These are phyloP conservation scores for Oreochromis mossambicus DNA, from an alignment of 2,797 vertebrate species.

Conservation along the genomic window DNA sequence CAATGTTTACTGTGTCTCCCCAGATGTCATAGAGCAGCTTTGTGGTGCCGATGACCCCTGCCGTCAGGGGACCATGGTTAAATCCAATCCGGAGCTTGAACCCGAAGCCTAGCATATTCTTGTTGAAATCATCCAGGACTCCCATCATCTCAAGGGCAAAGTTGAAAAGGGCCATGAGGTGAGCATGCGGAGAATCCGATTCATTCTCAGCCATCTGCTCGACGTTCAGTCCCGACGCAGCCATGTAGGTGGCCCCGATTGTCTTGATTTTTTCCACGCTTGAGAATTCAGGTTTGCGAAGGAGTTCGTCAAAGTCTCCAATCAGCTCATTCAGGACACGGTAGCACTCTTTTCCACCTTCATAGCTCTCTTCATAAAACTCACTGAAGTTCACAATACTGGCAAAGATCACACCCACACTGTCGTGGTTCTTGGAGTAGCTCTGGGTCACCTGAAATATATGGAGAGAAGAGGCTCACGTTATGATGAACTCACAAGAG, in stretches of 20 bases:
- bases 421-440: slow-evolving; percentile 98
- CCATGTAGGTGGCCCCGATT: slow-evolving; percentile 99
- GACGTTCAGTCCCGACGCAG: slow-evolving; percentile 89
- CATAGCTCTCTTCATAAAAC: slow-evolving; percentile 98
- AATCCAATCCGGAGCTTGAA: slow-evolving; percentile 96
- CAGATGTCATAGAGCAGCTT: slow-evolving; percentile 98
- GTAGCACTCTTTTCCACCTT: slow-evolving; percentile 98
- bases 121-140: slow-evolving; percentile 98
- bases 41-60: slow-evolving; percentile 96
- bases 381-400: slow-evolving; percentile 99
- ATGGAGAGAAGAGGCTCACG: background rate
- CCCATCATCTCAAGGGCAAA: slow-evolving; percentile 98
- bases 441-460: slow-evolving; percentile 84
- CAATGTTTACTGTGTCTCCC: slow-evolving; percentile 99
- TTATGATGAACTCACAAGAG: background rate
- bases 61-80: slow-evolving; percentile 94
- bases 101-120: slow-evolving; percentile 97
- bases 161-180: slow-evolving; percentile 90
- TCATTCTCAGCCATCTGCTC: slow-evolving; percentile 77
- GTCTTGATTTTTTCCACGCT: slow-evolving; percentile 99
- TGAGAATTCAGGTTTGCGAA: slow-evolving; percentile 84
- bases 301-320: slow-evolving; percentile 94
- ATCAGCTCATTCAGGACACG: slow-evolving; percentile 96
- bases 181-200: slow-evolving; percentile 81
- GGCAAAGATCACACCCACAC: slow-evolving; percentile 93